Evolutionary conservation across 2,888 invertebrate genomes (phyloP).

Genomic region (Pseudococcus longispinus): DNA sequence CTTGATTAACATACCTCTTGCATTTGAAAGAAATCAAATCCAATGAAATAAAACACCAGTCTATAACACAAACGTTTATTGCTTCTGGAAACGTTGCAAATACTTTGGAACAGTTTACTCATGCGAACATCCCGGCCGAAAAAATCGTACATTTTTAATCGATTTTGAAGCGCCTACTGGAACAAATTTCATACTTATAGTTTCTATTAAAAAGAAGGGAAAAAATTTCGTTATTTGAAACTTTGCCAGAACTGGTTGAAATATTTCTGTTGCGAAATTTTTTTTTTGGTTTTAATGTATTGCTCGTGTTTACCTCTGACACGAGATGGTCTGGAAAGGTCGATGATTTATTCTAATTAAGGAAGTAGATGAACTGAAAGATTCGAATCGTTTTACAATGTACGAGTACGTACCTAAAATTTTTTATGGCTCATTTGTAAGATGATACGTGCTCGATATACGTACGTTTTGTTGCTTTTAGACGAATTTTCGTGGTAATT

Average conservation of each 20-base stretch:
- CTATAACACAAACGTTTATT: constrained; percentile 45
- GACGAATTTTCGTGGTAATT: too few relatives aligned
- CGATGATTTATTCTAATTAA: background rate
- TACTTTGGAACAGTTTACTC: constrained; percentile 4
- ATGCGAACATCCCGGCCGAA: constrained; percentile 37
- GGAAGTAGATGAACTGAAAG: background rate
- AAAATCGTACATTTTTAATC: constrained; percentile 47
- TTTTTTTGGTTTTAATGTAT: background rate
- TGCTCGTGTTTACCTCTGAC: background rate
- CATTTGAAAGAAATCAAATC: constrained; percentile 47
- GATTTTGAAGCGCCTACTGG: constrained; percentile 47
- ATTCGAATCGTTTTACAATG: background rate
- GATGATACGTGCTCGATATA: background rate
- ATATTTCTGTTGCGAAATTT: background rate
- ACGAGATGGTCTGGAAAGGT: background rate
- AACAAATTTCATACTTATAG: constrained; percentile 14
- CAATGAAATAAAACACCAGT: constrained; percentile 50
- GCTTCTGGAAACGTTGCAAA: constrained; percentile 44
- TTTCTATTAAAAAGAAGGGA: background rate
- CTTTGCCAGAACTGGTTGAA: background rate
- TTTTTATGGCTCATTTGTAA: background rate
- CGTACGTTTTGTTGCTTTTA: too few relatives aligned
- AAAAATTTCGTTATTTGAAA: background rate
- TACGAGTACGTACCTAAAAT: background rate
- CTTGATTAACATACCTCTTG: background rate